Conservation (phyloP, 30 jellyfish, hydroid and myxozoan species). For the Mastigias papua region DNA sequence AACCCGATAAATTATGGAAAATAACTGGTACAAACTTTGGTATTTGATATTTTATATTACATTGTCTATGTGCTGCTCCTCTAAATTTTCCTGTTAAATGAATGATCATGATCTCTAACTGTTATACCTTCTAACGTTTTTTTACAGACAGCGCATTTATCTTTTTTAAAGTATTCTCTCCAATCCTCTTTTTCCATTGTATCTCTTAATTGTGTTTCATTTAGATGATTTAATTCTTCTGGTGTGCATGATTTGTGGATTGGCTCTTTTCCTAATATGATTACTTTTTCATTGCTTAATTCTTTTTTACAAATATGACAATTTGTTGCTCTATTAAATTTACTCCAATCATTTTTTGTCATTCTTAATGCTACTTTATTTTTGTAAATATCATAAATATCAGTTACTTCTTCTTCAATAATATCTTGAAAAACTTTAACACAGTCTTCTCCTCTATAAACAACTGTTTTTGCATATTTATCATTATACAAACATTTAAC, state of each 20-base stretch:
- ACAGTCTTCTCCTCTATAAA: slow-evolving; percentile 3
- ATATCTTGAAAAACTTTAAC: not conserved
- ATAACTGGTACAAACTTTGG: not conserved
- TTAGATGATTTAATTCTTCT: not conserved
- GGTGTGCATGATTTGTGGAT: not conserved
- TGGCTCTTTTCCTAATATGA: not conserved
- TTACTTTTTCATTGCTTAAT: too few relatives aligned
- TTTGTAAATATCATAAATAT: not conserved
- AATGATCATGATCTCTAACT: not conserved
- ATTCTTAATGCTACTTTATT: not conserved
- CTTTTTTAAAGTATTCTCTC: not conserved
- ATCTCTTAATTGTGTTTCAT: not conserved
- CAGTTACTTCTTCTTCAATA: not conserved
- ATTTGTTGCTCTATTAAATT: not conserved
- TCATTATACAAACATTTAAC: not conserved
- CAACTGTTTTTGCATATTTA: not conserved
- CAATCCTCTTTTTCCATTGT: not conserved
- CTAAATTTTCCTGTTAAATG: not conserved
- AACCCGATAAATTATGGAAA: slow-evolving; percentile 45
- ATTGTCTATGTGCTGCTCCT: not conserved
- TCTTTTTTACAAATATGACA: not conserved
- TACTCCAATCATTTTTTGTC: not conserved
- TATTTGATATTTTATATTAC: too few relatives aligned
- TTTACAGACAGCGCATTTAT: not conserved
- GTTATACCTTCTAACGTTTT: not conserved